phyloP scores from a whole-genome alignment of 2,888 invertebrate species.

The Macaria liturata region DNA sequence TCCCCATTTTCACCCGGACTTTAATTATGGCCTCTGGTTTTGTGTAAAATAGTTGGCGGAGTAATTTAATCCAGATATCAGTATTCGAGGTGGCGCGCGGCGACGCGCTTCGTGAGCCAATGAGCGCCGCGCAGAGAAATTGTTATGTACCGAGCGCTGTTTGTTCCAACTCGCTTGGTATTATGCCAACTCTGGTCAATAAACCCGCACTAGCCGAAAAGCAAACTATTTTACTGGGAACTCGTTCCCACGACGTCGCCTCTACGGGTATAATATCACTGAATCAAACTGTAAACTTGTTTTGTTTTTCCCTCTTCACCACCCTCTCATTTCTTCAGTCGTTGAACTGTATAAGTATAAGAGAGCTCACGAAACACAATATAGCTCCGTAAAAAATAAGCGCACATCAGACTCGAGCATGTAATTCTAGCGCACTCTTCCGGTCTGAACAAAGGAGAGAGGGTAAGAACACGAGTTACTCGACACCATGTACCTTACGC shows the following conservation, averaged over 20 bases:
- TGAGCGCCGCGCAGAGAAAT: slow-evolving; percentile 55
- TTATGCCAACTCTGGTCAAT: slow-evolving; percentile 34
- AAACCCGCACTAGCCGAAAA: slow-evolving; percentile 20
- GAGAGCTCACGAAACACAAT: slow-evolving; percentile 74
- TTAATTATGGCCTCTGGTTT: slow-evolving; percentile 82
- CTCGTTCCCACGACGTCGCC: slow-evolving; percentile 43
- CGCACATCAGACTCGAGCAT: slow-evolving; percentile 82
- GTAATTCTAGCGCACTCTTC: slow-evolving; percentile 84
- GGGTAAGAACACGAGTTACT: slow-evolving; percentile 84
- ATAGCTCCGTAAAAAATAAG: slow-evolving; percentile 82
- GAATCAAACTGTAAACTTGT: slow-evolving; percentile 60
- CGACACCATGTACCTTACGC: slow-evolving; percentile 82
- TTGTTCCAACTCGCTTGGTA: slow-evolving; percentile 44
- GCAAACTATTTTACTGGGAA: slow-evolving; percentile 7
- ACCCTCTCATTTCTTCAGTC: slow-evolving; percentile 76
- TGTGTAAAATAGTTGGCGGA: slow-evolving; percentile 81
- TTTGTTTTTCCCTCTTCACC: slow-evolving; percentile 65
- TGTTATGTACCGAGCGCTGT: slow-evolving; percentile 45
- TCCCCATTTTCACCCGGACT: slow-evolving; percentile 77
- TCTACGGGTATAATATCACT: slow-evolving; percentile 41
- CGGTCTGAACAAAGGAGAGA: slow-evolving; percentile 82
- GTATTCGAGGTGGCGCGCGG: slow-evolving; percentile 71
- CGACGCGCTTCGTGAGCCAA: slow-evolving; percentile 61
- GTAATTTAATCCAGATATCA: slow-evolving; percentile 80
- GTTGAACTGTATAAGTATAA: slow-evolving; percentile 80